A percentile compares a stretch with the other conserved stretches of the same genome.
Evolutionary conservation across 2,113 vertebrate genomes (phyloP).

Genomic region (Charina bottae): DNA sequence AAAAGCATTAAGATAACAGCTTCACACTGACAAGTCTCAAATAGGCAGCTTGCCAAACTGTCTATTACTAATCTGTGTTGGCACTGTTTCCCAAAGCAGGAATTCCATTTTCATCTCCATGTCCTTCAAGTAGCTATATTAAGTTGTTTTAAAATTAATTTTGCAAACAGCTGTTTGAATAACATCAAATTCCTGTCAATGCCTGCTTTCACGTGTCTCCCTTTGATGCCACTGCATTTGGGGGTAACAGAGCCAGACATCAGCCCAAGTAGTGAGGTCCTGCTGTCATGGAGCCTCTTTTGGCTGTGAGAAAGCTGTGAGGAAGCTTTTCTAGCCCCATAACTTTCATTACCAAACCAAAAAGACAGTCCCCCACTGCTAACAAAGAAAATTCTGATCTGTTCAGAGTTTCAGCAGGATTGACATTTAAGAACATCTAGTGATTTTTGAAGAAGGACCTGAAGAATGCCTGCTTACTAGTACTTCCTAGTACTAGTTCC

Average conservation of each 20-base stretch:
- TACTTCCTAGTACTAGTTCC: background rate
- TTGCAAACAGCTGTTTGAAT: background rate
- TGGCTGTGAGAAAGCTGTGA: slow-evolving; percentile 1
- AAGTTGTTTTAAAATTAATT: background rate
- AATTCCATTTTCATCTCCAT: background rate
- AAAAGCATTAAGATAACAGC: slow-evolving; percentile 3
- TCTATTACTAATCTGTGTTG: background rate
- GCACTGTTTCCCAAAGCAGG: background rate
- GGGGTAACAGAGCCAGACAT: background rate
- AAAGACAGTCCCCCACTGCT: background rate
- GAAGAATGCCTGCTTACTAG: background rate
- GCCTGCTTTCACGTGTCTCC: background rate
- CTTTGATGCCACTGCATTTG: background rate
- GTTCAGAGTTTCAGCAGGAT: background rate
- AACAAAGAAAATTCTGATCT: background rate
- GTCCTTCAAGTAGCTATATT: background rate
- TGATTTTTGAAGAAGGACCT: background rate
- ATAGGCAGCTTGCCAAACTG: background rate
- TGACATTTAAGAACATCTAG: background rate
- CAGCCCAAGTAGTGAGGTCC: background rate
- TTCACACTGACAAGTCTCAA: background rate
- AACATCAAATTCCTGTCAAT: background rate
- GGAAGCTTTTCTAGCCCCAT: background rate
- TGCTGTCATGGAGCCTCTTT: background rate
- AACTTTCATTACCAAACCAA: background rate